Base-by-base conservation (phyloP, 1,140 invertebrate genomes). In the Brachionus rubens region DNA sequence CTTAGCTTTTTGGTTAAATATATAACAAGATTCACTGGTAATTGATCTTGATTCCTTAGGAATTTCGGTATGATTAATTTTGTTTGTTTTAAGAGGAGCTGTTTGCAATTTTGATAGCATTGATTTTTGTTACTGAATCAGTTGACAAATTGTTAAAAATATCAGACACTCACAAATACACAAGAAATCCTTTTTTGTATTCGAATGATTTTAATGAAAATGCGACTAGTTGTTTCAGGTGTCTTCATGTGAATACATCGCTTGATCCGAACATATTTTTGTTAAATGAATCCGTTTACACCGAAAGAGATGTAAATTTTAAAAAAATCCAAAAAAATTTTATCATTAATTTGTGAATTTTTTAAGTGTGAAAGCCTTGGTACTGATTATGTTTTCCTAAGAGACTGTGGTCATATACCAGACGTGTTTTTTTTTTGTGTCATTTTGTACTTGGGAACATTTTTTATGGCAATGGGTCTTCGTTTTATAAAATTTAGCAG, bases 41-140 rank as follows among this genome's bases (percentile, higher is more conserved):
- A 12, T 4, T 40, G 4, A n/a, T n/a, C n/a, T n/a, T n/a, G n/a
- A n/a, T n/a, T n/a, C n/a, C n/a, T n/a, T n/a, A n/a, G n/a, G n/a
- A n/a, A n/a, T n/a, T n/a, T n/a, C n/a, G n/a, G n/a, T n/a, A n/a
- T n/a, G n/a, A n/a, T n/a, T n/a, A n/a, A n/a, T 40, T 40, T 12
- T 6, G 12, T 6, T 40, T 40, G 12, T 6, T n/a, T n/a, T n/a
- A n/a, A 9, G 96, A 99, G 86, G 96, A 99, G 86, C 96, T 95
- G 83, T 99, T 99, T 85, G 96, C 96, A 19, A 94, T 93, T 0
- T 87, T 99, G 6, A 99, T 99, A 80, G 96, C 96, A 2, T 91
- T 99, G 78, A 99, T 99, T 81, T 99, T 99, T 85, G 96, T 99
- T 82, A 94, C 93, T 82, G 97, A 99, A 88, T 93, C 95, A 82